A percentile compares a stretch with the other conserved stretches of the same genome.
phyloP scores from a whole-genome alignment of 2,113 vertebrate species.

The Myocastor coypus region DNA sequence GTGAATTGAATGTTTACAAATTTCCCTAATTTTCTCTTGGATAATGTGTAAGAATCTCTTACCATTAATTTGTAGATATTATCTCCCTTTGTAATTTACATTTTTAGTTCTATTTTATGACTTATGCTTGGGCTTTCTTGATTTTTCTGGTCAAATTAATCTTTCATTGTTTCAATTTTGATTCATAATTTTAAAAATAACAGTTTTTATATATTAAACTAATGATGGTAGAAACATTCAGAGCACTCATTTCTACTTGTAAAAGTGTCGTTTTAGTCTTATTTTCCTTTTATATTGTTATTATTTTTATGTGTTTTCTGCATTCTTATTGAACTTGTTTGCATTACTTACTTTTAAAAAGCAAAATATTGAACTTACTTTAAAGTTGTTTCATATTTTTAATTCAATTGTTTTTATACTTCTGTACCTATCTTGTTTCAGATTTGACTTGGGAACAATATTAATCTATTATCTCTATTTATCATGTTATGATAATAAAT shows the following conservation, averaged over 20 bases:
- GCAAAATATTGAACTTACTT: background rate
- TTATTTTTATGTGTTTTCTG: background rate
- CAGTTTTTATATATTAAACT: background rate
- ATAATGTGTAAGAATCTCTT: conserved; percentile 1
- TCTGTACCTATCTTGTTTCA: background rate
- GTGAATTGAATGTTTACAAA: conserved; percentile 5
- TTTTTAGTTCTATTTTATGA: background rate
- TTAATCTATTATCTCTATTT: background rate
- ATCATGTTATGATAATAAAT: background rate
- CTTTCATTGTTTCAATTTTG: background rate
- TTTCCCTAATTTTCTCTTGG: background rate
- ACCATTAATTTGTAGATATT: background rate
- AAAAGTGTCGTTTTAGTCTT: background rate
- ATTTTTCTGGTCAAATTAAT: background rate
- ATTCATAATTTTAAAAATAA: background rate
- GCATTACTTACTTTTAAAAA: background rate
- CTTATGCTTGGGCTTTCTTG: background rate
- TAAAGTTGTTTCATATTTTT: background rate
- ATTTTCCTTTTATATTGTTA: background rate
- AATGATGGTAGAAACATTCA: background rate
- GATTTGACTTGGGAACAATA: background rate
- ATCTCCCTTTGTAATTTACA: background rate
- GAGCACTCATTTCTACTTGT: background rate
- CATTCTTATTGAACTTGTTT: background rate
- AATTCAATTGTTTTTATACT: background rate